These are phyloP conservation scores for Rhabditoides inermis DNA, from an alignment of 2,888 invertebrate genomes.

Conservation along the genomic window DNA sequence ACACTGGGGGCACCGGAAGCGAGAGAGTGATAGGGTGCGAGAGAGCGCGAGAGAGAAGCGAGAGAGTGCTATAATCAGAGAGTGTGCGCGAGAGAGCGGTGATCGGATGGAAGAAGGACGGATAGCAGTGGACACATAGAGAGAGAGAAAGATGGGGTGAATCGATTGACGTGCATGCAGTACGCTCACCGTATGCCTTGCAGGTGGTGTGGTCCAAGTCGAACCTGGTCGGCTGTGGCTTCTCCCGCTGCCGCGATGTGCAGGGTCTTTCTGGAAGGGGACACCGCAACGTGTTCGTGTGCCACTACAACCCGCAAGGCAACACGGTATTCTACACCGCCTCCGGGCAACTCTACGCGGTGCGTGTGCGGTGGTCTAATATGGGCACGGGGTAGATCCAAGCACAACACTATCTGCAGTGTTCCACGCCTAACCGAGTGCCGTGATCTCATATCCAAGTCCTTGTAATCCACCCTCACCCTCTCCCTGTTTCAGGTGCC, in stretches of 20 bases:
- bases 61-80: no score
- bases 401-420: no score
- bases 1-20: no score
- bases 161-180: neutral
- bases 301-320: conserved; percentile 52
- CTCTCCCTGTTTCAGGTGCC: conserved; percentile 38
- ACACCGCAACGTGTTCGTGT: conserved; percentile 50
- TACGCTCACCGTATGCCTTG: conserved; percentile 13
- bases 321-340: conserved; percentile 49
- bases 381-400: neutral
- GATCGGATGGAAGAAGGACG: neutral
- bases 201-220: conserved; percentile 82
- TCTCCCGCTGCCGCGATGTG: conserved; percentile 71
- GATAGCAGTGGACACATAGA: no score
- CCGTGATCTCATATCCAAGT: conserved; percentile 14
- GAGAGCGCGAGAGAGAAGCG: no score
- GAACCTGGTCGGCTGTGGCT: conserved; percentile 77
- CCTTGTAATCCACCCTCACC: neutral
- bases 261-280: conserved; percentile 56
- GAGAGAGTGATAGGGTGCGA: no score
- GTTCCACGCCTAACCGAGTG: conserved; percentile 17
- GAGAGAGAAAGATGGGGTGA: no score
- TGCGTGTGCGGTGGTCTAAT: conserved; percentile 21
- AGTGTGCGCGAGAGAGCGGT: no score
- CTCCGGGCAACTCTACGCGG: conserved; percentile 47